Evolutionary conservation across 2,797 vertebrate genomes (phyloP), one percentile per base, ranked within the genome.

Genomic region (Moxostoma hubbsi): DNA sequence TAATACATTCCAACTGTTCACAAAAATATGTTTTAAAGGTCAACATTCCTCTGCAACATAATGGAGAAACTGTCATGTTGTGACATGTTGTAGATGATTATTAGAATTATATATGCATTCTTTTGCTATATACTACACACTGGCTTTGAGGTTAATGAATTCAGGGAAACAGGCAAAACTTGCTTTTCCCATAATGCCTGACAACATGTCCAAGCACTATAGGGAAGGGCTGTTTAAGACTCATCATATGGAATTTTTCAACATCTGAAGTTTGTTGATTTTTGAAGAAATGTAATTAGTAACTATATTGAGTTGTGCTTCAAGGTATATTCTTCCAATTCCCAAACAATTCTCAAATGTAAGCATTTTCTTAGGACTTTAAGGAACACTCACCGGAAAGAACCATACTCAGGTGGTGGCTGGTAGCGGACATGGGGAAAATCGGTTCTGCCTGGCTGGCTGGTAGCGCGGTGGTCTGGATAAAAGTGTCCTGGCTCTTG

Each of bases 361-460:
- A 5, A 76, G 53, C 61, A 63, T 9, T 59, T 61, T 62, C 24
- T 67, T 11, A 63, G 49, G 16, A 9, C 13, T 67, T 53, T 47
- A 69, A 5, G 9, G 54, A 46, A 7, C 78, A 43, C 93, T 94
- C 93, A 99, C 98, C 97, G 97, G 93, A 97, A 94, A 0, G 97
- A 96, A 46, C 97, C 97, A 45, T 99, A 99, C 83, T 99, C 98
- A 4, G 97, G 98, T 49, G 97, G 98, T 57, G 97, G 97, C 86
- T 98, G 97, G 91, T 99, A 99, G 45, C 97, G 95, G 85, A 99
- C 94, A 63, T 96, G 93, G 10, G 96, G 97, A 76, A 96, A 88
- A 82, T 98, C 97, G 63, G 91, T 77, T 81, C 97, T 94, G 5
- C 92, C 93, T 84, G 93, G 96, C 72, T 96, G 96, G 88, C 94